Evolutionary conservation across 2,888 invertebrate genomes (phyloP), one percentile per base, ranked within the genome.

Genomic region (Catocala nupta): DNA sequence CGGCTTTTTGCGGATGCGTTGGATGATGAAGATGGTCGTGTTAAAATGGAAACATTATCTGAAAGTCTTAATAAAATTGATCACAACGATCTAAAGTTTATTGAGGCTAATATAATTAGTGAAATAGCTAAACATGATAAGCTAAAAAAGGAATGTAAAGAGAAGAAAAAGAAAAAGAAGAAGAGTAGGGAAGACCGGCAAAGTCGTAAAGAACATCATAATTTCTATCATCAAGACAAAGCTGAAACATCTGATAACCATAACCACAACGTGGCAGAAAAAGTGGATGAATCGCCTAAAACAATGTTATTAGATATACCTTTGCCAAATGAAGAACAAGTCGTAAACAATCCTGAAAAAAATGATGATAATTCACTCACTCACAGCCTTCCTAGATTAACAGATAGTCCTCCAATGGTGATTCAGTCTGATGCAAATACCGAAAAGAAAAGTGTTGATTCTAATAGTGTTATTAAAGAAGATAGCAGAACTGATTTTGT

Each of bases 131-230:
- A 80, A 59, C 81, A 86, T 61, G 89, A 90, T 53, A 95, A 80
- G 95, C 92, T 75, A 83, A 95, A 78, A 93, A 95, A 88, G 71
- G 95, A 97, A 71, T 93, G 93, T 56, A 97, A 96, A 82, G 97
- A 97, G 76, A 97, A 96, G 89, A 97, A 97, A 88, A 98, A 98
- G 90, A 98, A 97, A 86, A 96, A 97, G 78, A 98, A 97, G 86
- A 97, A 96, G 82, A 97, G 96, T 58, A 97, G 96, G 84, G 97
- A 97, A 78, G 97, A 97, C 67, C 95, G 96, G 70, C 96, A 96
- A 71, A 96, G 95, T 80, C 95, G 96, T 44, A 95, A 95, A 81
- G 95, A 96, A 68, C 95, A 96, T 78, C 95, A 96, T 78, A 96
- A 96, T 82, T 96, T 96, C 82, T 95, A 95, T 69, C 95, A 95